Percentiles rank a stretch among this genome's conserved stretches.
Conservation (phyloP, 2,888 invertebrate genomes). For the Palloptera scutellata region DNA sequence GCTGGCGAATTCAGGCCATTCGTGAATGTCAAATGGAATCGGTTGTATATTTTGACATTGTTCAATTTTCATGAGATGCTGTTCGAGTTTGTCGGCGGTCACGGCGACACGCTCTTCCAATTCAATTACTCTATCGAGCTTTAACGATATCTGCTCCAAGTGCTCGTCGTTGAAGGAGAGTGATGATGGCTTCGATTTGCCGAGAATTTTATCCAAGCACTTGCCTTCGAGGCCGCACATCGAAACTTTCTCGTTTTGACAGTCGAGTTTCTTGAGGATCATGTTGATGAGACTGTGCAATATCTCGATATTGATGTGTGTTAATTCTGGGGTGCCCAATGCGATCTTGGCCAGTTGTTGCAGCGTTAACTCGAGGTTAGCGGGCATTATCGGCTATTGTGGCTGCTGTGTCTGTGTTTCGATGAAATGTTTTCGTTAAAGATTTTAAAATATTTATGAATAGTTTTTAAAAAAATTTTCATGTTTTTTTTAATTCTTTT, state of each 20-base stretch:
- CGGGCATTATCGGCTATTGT: not conserved
- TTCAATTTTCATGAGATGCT: too few species aligned
- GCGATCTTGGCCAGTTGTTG: constrained; percentile 53
- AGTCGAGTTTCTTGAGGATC: constrained; percentile 53
- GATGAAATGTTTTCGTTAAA: too few species aligned
- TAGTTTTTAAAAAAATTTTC: too few species aligned
- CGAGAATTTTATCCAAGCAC: constrained; percentile 46
- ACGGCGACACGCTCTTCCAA: too few species aligned
- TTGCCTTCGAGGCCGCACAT: constrained; percentile 51
- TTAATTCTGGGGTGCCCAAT: constrained; percentile 50
- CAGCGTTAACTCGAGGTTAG: constrained; percentile 44
- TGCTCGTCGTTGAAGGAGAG: constrained; percentile 47
- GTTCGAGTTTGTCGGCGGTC: too few species aligned
- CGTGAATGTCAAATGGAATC: too few species aligned
- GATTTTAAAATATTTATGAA: too few species aligned
- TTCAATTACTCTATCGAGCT: constrained; percentile 39
- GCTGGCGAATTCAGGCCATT: too few species aligned
- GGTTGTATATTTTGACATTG: too few species aligned
- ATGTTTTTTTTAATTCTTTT: too few species aligned
- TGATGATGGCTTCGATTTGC: constrained; percentile 45
- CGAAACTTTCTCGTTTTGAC: constrained; percentile 50
- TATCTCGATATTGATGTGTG: constrained; percentile 48
- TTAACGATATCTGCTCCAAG: constrained; percentile 43
- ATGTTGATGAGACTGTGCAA: constrained; percentile 53
- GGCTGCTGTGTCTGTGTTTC: too few species aligned